Conservation (phyloP, 1,140 invertebrate species). For the Anadara kagoshimensis region DNA sequence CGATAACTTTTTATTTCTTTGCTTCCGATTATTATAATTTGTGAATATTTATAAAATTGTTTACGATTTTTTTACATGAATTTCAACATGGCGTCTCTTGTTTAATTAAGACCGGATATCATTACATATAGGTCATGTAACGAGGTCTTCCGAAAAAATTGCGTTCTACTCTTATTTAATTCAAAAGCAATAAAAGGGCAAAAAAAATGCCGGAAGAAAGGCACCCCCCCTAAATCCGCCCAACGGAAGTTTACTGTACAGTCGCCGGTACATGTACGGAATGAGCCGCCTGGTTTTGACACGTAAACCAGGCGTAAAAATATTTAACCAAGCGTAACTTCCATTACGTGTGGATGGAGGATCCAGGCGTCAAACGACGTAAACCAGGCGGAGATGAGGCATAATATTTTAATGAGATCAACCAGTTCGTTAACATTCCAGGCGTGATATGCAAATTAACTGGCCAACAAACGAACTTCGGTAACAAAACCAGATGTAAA, state of each 20-base stretch:
- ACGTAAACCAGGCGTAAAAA: constrained; percentile 10
- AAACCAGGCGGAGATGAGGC: neutral
- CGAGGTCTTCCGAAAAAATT: no score
- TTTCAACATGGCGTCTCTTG: no score
- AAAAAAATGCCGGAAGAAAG: no score
- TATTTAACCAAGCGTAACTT: neutral
- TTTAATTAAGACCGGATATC: no score
- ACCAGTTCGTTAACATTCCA: neutral
- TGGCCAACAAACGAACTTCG: neutral
- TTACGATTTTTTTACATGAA: no score
- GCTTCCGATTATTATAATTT: no score
- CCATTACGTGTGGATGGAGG: neutral
- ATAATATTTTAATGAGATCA: constrained; percentile 10
- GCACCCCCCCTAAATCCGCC: no score
- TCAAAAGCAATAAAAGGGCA: no score
- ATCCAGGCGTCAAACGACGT: neutral
- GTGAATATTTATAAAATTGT: no score
- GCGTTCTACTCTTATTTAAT: no score
- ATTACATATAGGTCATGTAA: no score
- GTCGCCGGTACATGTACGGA: neutral
- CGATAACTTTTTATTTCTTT: no score
- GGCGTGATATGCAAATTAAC: constrained; percentile 9
- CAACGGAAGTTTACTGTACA: neutral
- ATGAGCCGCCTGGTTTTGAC: neutral
- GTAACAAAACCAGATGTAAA: constrained; percentile 2